phyloP scores from a whole-genome alignment of 1,140 invertebrate genomes.

The Drosophila micromelanica region DNA sequence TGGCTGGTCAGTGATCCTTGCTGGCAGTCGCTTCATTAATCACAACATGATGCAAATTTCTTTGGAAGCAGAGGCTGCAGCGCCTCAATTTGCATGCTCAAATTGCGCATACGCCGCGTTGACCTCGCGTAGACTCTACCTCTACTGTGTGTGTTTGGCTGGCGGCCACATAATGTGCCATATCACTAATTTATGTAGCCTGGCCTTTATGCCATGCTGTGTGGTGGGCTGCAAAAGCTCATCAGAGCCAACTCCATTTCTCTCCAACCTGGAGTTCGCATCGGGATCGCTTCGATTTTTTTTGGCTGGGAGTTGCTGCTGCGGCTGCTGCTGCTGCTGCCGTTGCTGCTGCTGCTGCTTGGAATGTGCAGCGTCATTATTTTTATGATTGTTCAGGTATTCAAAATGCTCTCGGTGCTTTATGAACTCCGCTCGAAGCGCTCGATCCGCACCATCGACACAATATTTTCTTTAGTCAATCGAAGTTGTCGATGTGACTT shows the following conservation, averaged over 20 bases:
- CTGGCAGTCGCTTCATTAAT: constrained; percentile 74
- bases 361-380: constrained; percentile 82
- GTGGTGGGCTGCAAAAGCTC: constrained; percentile 47
- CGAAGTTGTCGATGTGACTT: constrained; percentile 83
- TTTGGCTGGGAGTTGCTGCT: constrained; percentile 14
- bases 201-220: constrained; percentile 55
- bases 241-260: constrained; percentile 15
- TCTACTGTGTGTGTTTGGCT: constrained; percentile 8
- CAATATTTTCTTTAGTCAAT: constrained; percentile 83
- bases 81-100: constrained; percentile 40
- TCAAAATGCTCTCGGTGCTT: constrained; percentile 67
- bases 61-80: constrained; percentile 35
- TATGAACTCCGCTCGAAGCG: constrained; percentile 38
- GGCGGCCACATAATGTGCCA: constrained; percentile 64
- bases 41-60: constrained; percentile 70
- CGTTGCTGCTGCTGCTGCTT: constrained; percentile 43
- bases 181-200: constrained; percentile 79
- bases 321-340: constrained; percentile 17
- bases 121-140: constrained; percentile 45
- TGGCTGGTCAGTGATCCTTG: constrained; percentile 50
- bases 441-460: constrained; percentile 49
- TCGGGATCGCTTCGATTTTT: constrained; percentile 4
- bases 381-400: constrained; percentile 82
- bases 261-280: not conserved
- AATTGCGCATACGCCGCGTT: constrained; percentile 78